Conservation (phyloP, 1,140 invertebrate species). For the Brachionus calyciflorus region DNA sequence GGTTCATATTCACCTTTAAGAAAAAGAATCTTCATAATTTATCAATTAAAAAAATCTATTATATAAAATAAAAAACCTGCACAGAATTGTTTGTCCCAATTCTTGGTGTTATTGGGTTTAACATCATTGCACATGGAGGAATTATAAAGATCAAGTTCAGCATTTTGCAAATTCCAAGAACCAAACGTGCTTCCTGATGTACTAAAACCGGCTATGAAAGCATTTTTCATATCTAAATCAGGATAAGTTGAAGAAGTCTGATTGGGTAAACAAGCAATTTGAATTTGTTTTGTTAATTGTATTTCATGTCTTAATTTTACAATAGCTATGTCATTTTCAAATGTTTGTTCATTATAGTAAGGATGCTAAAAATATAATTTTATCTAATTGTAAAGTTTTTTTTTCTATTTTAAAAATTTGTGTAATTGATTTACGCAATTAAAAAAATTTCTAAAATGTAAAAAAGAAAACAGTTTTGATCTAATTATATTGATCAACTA, state of each 20-base stretch:
- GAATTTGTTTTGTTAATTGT: background rate
- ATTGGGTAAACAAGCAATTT: constrained; percentile 16
- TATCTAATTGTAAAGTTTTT: too few species aligned
- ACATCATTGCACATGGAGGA: background rate
- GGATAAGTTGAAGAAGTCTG: background rate
- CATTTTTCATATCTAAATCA: background rate
- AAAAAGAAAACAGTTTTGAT: too few species aligned
- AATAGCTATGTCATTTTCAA: constrained; percentile 21
- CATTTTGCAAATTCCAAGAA: background rate
- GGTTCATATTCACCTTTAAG: background rate
- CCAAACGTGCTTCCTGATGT: background rate
- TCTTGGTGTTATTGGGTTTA: too few species aligned
- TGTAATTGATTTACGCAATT: too few species aligned
- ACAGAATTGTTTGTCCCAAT: too few species aligned
- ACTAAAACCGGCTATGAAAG: background rate
- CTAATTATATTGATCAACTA: too few species aligned
- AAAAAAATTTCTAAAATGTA: too few species aligned
- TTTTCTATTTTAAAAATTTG: too few species aligned
- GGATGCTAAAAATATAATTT: constrained; percentile 9
- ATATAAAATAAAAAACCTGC: too few species aligned
- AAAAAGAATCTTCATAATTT: background rate
- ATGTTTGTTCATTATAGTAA: background rate
- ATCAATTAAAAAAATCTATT: too few species aligned
- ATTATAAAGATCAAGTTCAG: background rate
- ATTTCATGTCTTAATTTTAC: background rate